phyloP scores from a whole-genome alignment of 2,113 vertebrate genomes.

The Oryzias woworae region DNA sequence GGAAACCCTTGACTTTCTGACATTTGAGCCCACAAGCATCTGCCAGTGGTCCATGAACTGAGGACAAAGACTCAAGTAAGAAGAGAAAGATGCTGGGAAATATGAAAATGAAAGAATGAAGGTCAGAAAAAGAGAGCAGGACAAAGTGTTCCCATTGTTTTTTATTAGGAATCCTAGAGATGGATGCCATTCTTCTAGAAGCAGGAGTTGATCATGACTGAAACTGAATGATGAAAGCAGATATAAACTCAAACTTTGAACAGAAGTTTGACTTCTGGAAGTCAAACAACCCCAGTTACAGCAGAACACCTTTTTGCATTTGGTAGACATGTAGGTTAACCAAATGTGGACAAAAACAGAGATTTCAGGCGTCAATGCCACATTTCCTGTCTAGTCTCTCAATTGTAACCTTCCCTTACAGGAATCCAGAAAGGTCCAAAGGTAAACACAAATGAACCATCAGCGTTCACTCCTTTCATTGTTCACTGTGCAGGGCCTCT shows the following conservation, averaged over 20 bases:
- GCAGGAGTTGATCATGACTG: constrained; percentile 36
- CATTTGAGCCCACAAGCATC: constrained; percentile 48
- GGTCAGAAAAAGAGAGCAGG: constrained; percentile 11
- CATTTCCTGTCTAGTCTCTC: not conserved
- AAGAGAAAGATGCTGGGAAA: constrained; percentile 18
- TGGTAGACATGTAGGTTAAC: no score
- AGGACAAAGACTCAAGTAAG: constrained; percentile 19
- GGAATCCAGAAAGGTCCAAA: constrained; percentile 21
- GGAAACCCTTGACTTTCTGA: constrained; percentile 62
- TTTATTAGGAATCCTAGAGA: constrained; percentile 31
- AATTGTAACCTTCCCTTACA: constrained; percentile 14
- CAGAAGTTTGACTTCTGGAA: not conserved
- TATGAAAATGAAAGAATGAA: constrained; percentile 15
- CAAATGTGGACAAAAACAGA: no score
- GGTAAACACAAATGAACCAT: constrained; percentile 37
- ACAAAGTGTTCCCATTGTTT: constrained; percentile 62
- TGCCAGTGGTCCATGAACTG: constrained; percentile 25
- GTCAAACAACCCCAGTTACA: no score
- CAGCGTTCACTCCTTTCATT: constrained; percentile 37
- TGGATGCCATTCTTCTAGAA: constrained; percentile 35
- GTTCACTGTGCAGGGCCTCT: constrained; percentile 16
- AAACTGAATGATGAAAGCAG: constrained; percentile 27
- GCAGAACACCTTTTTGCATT: no score
- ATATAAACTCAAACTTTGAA: constrained; percentile 4
- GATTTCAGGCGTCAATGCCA: not conserved